These are phyloP conservation scores for Mnemiopsis leidyi DNA, from an alignment of 37 sponge, comb jelly and placozoan species.

Conservation along the genomic window DNA sequence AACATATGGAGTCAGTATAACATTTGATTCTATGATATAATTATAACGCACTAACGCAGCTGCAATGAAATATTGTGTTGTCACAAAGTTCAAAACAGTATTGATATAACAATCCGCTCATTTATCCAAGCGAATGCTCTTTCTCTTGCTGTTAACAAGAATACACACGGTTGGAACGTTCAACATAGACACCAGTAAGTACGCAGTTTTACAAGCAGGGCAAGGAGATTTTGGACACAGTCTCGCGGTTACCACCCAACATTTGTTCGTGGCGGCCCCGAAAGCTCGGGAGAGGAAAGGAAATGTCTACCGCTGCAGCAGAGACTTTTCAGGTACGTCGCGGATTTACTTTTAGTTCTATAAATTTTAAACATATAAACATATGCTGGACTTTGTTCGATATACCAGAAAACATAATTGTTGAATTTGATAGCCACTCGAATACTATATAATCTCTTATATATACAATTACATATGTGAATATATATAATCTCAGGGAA, in stretches of 20 bases:
- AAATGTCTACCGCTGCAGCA: neutral
- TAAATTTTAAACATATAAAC: no score
- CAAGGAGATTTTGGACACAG: neutral
- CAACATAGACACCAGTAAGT: neutral
- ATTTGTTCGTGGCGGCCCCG: neutral
- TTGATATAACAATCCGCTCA: neutral
- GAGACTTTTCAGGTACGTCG: no score
- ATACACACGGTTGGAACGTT: neutral
- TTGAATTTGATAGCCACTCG: no score
- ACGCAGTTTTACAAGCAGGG: neutral
- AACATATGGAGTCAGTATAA: no score
- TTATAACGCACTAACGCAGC: no score
- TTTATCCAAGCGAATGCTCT: neutral
- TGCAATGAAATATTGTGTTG: no score
- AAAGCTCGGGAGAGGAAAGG: neutral
- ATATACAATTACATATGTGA: no score
- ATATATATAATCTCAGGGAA: neutral
- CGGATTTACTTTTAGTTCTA: no score
- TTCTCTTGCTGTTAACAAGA: neutral
- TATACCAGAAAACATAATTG: no score
- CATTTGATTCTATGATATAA: no score
- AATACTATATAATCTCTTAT: no score
- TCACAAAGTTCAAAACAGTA: neutral
- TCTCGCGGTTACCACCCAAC: neutral
- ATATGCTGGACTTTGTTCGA: no score